Evolutionary conservation across 2,113 vertebrate species (phyloP), one percentile per base, ranked within the genome.

Genomic region (Struthidea cinerea): DNA sequence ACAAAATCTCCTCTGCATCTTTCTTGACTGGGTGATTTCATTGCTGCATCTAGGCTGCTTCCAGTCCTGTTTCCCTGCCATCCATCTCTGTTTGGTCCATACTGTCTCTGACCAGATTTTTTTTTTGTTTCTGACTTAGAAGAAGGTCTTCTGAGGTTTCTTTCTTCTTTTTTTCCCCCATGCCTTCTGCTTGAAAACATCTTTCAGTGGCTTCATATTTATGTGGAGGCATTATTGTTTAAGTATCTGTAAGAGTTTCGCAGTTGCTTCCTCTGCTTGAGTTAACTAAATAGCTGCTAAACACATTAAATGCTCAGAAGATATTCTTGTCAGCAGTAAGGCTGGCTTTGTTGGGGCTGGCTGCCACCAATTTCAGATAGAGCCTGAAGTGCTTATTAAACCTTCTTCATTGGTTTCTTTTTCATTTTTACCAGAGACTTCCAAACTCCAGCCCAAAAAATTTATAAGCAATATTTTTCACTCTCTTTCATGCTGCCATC

Each of bases 231-330:
- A 7, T 80, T 84, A 50, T 46, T 84, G 23, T 71, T 94, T 44
- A 67, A 42, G 44, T 71, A 55, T 35, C 64, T 89, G 5, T 56
- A 74, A 77, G 21, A 41, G 27, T 59, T 96, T 77, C 39, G 87
- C 24, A 56, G 33, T 70, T 91, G 47, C 32, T 27, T 55, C 27
- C 46, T 75, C 47, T 84, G 27, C 71, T 16, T 63, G 64, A 88
- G n/a, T 88, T 80, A 77, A 49, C 28, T 17, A 37, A 61, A 91
- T 91, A 83, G 17, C 90, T 84, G 18, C 77, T 69, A n/a, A 94
- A 63, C 19, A 21, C 0, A 0, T 68, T 20, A 59, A 83, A 77
- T 64, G 11, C 17, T 93, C 70, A 52, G 89, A 92, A 80, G 47
- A 30, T 59, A 22, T 37, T 92, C 52, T 19, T 76, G 53, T 49